Evolutionary conservation across 2,113 vertebrate species (phyloP), one percentile per base, ranked within the genome.

Genomic region (Leucosticte australis): DNA sequence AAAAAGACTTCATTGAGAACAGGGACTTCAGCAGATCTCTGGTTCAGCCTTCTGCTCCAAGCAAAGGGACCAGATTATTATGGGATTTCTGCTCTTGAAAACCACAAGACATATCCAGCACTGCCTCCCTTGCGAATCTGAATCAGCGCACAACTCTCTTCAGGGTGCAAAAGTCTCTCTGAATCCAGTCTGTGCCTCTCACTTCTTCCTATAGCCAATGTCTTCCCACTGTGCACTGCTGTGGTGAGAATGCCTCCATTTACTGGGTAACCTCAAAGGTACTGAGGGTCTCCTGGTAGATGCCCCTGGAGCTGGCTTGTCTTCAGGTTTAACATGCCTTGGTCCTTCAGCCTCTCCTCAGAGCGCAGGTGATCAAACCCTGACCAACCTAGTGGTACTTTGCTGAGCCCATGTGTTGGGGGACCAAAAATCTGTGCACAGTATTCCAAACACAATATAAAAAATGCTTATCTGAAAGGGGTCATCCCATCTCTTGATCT

Each of bases 381-480:
- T 89, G 28, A 59, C 28, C 22, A 52, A 9, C 7, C 18, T 60
- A 19, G 6, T 35, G 16, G 5, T 22, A 18, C 21, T 63, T 28
- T 46, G 23, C 11, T 73, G 53, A 79, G 15, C 30, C 17, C 4
- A 12, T 74, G 2, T 41, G 24, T 2, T 46, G 9, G 5, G 35
- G 12, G 3, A 9, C 10, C 9, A 20, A 62, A 57, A 67, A 59
- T 55, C 42, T 33, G 30, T 18, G 13, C 8, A 12, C 20, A 55
- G 7, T 37, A 46, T 46, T 70, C 23, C 71, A 75, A 74, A 39
- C 0, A 0, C 20, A 83, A 9, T 17, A n/a, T 44, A n/a, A 1
- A 6, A 68, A 28, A 20, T 47, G 4, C 15, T 88, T 52, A 52
- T 59, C 5, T 13, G 37, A 64, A 53, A 13, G 15, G n/a, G n/a